Conservation (phyloP, 1,140 invertebrate genomes). For the Brachionus manjavacas region DNA sequence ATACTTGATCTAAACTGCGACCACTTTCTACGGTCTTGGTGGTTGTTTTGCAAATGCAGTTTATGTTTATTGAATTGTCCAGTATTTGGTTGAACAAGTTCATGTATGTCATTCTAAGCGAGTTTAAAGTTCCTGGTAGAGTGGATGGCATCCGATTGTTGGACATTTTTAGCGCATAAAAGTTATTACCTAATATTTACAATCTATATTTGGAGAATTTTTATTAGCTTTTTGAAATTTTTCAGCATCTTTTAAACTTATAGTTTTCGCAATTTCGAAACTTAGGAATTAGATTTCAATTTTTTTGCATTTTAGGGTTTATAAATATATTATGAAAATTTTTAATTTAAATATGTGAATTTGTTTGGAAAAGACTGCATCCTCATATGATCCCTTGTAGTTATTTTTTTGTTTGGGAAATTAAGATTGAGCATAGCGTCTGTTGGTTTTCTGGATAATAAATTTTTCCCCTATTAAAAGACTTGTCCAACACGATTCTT, state of each 20-base stretch:
- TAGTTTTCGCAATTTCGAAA: background rate
- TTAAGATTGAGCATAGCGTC: background rate
- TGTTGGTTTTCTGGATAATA: background rate
- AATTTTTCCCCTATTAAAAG: background rate
- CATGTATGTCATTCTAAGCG: conserved; percentile 35
- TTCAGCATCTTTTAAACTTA: background rate
- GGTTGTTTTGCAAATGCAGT: conserved; percentile 36
- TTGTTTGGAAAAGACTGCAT: background rate
- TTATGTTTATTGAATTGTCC: conserved; percentile 37
- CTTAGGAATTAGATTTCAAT: background rate
- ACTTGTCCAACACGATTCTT: too few relatives aligned
- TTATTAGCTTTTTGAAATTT: too few relatives aligned
- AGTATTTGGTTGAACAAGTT: conserved; percentile 39
- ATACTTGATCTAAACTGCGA: background rate
- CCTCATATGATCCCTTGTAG: background rate
- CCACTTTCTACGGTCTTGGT: background rate
- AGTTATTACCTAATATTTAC: background rate
- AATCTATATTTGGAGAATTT: background rate
- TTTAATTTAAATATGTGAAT: background rate
- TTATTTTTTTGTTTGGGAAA: background rate
- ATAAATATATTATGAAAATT: background rate
- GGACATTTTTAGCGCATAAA: background rate
- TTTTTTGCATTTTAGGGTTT: background rate
- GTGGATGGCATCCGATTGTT: background rate
- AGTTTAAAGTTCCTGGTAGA: background rate